phyloP scores from a whole-genome alignment of 2,888 invertebrate species.

The Teleiodes luculella region DNA sequence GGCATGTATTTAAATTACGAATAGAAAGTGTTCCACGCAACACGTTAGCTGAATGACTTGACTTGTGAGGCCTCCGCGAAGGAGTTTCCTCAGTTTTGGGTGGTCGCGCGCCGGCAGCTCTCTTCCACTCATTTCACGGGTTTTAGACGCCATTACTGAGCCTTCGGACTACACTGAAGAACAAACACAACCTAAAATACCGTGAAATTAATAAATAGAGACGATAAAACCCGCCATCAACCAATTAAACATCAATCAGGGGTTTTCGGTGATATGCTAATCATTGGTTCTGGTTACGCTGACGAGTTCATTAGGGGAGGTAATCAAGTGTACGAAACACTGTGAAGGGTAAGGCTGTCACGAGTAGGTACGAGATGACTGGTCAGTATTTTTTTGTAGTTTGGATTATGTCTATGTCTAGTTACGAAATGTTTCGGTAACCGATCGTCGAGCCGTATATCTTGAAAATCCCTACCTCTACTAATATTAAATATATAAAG shows the following conservation, averaged over 20 bases:
- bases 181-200: slow-evolving; percentile 39
- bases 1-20: slow-evolving; percentile 6
- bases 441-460: too few species aligned
- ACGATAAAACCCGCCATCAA: slow-evolving; percentile 26
- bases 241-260: slow-evolving; percentile 32
- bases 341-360: slow-evolving; percentile 2
- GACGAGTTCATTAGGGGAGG: slow-evolving; percentile 1
- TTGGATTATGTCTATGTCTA: too few species aligned
- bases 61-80: slow-evolving; percentile 18
- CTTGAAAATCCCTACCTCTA: too few species aligned
- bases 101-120: slow-evolving; percentile 56
- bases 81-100: slow-evolving; percentile 50
- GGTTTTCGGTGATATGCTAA: slow-evolving; percentile 15
- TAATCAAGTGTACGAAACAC: not conserved
- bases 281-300: slow-evolving; percentile 7
- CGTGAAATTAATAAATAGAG: slow-evolving; percentile 25
- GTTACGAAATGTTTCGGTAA: too few species aligned
- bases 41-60: not conserved
- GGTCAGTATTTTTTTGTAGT: not conserved
- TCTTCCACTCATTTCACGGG: slow-evolving; percentile 73
- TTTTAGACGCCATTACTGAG: slow-evolving; percentile 44
- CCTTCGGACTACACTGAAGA: slow-evolving; percentile 24
- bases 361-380: not conserved
- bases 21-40: not conserved
- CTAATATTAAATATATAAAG: too few species aligned